These are phyloP conservation scores for Lipophrys pholis DNA, from an alignment of 2,113 vertebrate species.

Conservation along the genomic window DNA sequence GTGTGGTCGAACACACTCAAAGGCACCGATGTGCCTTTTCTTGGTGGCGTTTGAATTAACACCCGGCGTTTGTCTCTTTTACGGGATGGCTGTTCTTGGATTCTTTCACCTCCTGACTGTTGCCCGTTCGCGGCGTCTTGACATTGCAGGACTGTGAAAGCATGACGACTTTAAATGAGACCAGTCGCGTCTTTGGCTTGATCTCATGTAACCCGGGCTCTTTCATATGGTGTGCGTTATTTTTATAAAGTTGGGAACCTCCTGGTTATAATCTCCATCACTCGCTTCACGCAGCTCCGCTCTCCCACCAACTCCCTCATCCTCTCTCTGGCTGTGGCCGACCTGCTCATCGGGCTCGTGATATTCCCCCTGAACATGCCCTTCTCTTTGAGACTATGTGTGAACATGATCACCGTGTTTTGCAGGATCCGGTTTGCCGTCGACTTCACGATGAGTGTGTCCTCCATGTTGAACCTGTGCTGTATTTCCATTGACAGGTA, in stretches of 20 bases:
- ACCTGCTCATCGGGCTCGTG: constrained; percentile 7
- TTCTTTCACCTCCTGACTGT: no score
- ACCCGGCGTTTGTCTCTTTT: no score
- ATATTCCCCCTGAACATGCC: background rate
- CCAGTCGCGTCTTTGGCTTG: no score
- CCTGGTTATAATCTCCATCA: constrained; percentile 13
- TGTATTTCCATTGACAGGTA: constrained; percentile 49
- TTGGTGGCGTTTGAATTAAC: no score
- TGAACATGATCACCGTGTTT: constrained; percentile 18
- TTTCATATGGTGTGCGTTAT: no score
- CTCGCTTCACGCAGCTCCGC: constrained; percentile 43
- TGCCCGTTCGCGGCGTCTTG: no score
- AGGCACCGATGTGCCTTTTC: no score
- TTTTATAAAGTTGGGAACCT: constrained; percentile 25
- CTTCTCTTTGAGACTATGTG: constrained; percentile 3
- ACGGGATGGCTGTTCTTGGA: no score
- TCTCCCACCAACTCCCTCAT: constrained; percentile 34
- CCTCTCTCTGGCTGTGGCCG: constrained; percentile 38
- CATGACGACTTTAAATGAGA: no score
- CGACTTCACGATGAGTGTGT: constrained; percentile 13
- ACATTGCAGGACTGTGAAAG: no score
- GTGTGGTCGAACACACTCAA: no score
- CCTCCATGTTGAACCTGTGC: constrained; percentile 34
- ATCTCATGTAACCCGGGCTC: no score
- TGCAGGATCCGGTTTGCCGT: constrained; percentile 20